Evolutionary conservation across 1,140 invertebrate species (phyloP), one percentile per base, ranked within the genome.

Genomic region (Drosophila nasuta): DNA sequence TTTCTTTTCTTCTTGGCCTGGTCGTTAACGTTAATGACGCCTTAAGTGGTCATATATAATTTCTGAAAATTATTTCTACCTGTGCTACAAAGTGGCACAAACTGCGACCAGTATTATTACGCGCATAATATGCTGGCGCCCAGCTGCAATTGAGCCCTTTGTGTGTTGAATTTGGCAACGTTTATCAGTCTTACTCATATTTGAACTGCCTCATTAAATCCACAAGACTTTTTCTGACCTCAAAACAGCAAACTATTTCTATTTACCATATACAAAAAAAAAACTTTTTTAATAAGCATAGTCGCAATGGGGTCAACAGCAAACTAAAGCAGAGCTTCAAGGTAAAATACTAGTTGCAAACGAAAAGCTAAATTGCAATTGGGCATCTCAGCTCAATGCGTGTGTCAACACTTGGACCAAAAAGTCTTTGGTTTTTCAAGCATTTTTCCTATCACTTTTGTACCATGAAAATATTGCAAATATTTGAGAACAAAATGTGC

Each of bases 1-100:
- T 48, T 33, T 46, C 38, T 46, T 68, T 51, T 64, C 71, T 48
- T 67, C 60, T 62, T 57, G 43, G 68, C 58, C 59, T 57, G 76
- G 80, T 87, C 83, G 83, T 87, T 87, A 88, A 80, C 83, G 83
- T 78, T 87, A 87, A 87, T 88, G 83, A 88, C 83, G 88, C 80
- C 83, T 80, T 87, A 87, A 87, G 83, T 87, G 83, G 80, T 83
- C 83, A 87, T 87, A 86, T 87, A 87, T 87, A 88, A 87, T 87
- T 87, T 88, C 83, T 83, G 77, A 77, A 82, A 87, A 77, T 88
- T 80, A 87, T 82, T 77, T 64, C 80, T 74, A 88, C 72, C 78
- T 73, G 65, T 62, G 71, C 71, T 48, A 69, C 71, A 74, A 74
- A 74, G 65, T 74, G 65, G 71, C 65, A 54, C 56, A 69, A 54